Percentiles rank a stretch among this genome's conserved stretches.
Evolutionary conservation across 2,888 invertebrate genomes (phyloP).

Genomic region (Catocala sponsa): DNA sequence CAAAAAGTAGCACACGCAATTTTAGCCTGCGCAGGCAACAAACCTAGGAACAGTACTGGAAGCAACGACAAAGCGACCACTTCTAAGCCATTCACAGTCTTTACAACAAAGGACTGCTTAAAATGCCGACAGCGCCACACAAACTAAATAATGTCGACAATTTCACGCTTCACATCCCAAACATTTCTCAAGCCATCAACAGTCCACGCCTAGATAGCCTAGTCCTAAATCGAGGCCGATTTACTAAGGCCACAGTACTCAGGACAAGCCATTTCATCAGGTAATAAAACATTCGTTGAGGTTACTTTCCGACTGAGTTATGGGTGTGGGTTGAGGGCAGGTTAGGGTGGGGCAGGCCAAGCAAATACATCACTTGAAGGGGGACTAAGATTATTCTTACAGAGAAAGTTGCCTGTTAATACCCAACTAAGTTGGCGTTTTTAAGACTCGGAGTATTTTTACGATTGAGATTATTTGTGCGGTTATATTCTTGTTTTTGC

Average conservation of each 20-base stretch:
- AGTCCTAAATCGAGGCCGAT: slow-evolving; percentile 49
- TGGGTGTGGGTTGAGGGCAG: slow-evolving; percentile 69
- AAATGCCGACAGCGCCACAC: neutral
- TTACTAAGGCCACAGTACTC: slow-evolving; percentile 57
- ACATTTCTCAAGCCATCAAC: slow-evolving; percentile 18
- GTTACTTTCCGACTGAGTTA: slow-evolving; percentile 73
- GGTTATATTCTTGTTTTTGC: no score
- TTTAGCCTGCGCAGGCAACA: no score
- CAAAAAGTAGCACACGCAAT: no score
- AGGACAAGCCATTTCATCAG: slow-evolving; percentile 76
- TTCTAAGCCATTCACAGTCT: no score
- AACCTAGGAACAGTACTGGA: no score
- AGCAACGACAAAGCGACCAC: no score
- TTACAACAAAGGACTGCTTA: no score
- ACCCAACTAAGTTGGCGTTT: slow-evolving; percentile 9
- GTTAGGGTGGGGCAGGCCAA: slow-evolving; percentile 56
- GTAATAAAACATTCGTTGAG: slow-evolving; percentile 78
- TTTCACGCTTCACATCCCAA: neutral
- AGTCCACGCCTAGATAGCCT: slow-evolving; percentile 7
- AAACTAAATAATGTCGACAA: neutral
- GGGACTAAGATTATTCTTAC: slow-evolving; percentile 61
- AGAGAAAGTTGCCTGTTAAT: slow-evolving; percentile 41
- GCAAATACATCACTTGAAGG: slow-evolving; percentile 64
- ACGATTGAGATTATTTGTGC: slow-evolving; percentile 11
- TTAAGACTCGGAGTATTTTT: slow-evolving; percentile 9